Evolutionary conservation across 2,113 vertebrate species (phyloP).

Genomic region (Alectura lathami): DNA sequence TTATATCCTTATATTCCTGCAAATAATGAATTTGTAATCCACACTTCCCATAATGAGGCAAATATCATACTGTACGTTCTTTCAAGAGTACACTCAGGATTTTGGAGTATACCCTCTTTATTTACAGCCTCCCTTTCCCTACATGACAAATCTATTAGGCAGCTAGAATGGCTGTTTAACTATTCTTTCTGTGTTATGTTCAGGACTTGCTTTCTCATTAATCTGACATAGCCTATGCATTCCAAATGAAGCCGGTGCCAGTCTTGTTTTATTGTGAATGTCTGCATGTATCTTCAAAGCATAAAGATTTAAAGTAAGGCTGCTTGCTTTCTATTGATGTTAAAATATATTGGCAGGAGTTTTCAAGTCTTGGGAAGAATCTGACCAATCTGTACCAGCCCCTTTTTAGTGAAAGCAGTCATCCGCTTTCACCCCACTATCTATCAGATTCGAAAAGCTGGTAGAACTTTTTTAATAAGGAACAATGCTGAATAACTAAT

Average conservation of each 20-base stretch:
- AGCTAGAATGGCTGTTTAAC: neutral
- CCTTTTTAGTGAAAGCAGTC: neutral
- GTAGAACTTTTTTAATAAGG: neutral
- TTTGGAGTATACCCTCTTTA: neutral
- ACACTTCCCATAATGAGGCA: constrained; percentile 5
- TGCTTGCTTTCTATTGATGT: neutral
- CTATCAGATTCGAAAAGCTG: neutral
- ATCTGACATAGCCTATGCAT: neutral
- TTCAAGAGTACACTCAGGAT: constrained; percentile 3
- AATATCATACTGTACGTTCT: constrained; percentile 30
- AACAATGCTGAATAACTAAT: neutral
- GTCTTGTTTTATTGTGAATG: neutral
- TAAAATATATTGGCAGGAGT: neutral
- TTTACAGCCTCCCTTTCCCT: constrained; percentile 45
- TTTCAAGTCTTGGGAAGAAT: neutral
- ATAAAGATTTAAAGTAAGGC: neutral
- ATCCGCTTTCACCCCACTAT: neutral
- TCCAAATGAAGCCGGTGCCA: neutral
- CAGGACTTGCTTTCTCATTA: neutral
- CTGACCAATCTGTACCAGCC: neutral
- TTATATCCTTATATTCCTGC: constrained; percentile 9
- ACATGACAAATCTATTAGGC: neutral
- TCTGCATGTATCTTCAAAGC: neutral
- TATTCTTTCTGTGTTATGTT: neutral
- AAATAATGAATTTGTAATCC: constrained; percentile 34